Percentiles rank a stretch among this genome's conserved stretches.
These are phyloP conservation scores for Elephantulus edwardii DNA, from an alignment of 2,113 vertebrate species.

Conservation along the genomic window DNA sequence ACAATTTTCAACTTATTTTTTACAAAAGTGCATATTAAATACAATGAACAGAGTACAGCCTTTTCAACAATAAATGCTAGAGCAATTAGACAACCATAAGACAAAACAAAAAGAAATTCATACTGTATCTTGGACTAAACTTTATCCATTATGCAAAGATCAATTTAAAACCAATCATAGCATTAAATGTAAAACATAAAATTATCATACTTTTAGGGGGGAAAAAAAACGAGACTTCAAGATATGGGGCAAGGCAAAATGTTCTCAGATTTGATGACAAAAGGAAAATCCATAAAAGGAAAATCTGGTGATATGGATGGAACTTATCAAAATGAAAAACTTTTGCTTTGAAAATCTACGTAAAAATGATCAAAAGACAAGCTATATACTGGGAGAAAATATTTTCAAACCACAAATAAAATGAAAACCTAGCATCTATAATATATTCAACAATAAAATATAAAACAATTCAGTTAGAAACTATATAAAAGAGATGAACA, in stretches of 20 bases:
- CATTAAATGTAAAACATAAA: constrained; percentile 17
- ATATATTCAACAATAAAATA: constrained; percentile 1
- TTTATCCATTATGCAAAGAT: not conserved
- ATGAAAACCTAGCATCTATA: not conserved
- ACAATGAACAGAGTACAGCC: not conserved
- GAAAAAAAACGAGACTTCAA: not conserved
- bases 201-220: not conserved
- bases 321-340: not conserved
- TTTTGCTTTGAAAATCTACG: not conserved
- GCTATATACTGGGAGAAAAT: not conserved
- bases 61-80: constrained; percentile 13
- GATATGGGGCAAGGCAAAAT: not conserved
- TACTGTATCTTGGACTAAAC: not conserved
- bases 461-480: not conserved
- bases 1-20: constrained; percentile 1
- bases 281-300: not conserved
- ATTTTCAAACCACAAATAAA: not conserved
- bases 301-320: not conserved
- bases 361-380: not conserved
- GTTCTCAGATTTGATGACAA: constrained; percentile 14
- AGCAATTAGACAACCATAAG: not conserved
- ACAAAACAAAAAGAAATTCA: not conserved
- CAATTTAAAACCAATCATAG: constrained; percentile 1
- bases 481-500: not conserved
- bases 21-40: not conserved